Base-by-base conservation (phyloP, 2,888 invertebrate species). In the Vanessa cardui region DNA sequence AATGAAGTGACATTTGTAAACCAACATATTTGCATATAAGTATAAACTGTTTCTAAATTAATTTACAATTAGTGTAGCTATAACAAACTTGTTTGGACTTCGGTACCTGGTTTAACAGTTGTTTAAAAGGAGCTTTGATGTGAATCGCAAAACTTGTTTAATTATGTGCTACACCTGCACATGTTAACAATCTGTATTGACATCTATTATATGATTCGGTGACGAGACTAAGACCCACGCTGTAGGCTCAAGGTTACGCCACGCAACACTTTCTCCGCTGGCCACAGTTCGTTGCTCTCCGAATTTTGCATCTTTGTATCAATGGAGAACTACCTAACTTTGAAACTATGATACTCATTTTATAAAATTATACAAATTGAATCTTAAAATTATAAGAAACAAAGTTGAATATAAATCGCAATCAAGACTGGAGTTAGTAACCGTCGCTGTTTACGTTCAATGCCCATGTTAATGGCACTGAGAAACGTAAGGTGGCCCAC, bases 401-500 rank as follows among this genome's bases (percentile, higher is more conserved):
- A 76, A 66, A 74, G 70, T 67, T 58, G 69, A 72, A 73, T 70
- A 73, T 71, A 56, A 60, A 58, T 65, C 46, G 20, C 50, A 71
- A 77, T 68, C 52, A 67, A 76, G 68, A 72, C 68, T 74, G 72
- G 71, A 84, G 83, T 85, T 86, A 78, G 80, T 84, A 84, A 85
- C 83, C 85, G 80, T 83, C 87, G 85, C 84, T 86, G 88, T 89
- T 88, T 87, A 89, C 89, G 90, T 91, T 88, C 91, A 89, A 88
- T 89, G 90, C 87, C 88, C 90, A 86, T 87, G 88, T 82, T 90
- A 91, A 92, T 92, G 87, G 88, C 87, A 90, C 83, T 85, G 87
- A 87, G 90, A 88, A 92, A 91, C 92, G 84, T 90, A 92, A 89
- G 90, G 84, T 92, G 92, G 90, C 92, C 92, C 92, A 92, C 92